Conservation (phyloP, 2,797 vertebrate species). For the Tenualosa thibaudeaui region DNA sequence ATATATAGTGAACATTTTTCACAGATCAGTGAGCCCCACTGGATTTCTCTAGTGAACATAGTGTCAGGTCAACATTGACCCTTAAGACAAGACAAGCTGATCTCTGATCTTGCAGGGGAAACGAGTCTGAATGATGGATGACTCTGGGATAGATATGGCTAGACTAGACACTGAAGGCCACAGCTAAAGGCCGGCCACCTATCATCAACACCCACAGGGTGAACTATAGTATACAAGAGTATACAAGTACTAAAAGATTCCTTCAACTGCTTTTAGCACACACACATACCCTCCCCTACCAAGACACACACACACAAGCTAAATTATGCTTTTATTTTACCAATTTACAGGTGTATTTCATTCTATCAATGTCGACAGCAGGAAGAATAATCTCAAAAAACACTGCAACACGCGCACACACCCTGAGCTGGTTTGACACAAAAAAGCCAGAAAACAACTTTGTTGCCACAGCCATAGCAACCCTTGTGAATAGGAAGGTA, state of each 20-base stretch:
- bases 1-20: not conserved
- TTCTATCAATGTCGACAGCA: too few relatives aligned
- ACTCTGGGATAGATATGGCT: not conserved
- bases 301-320: not conserved
- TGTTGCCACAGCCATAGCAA: constrained; percentile 54
- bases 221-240: not conserved
- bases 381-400: too few relatives aligned
- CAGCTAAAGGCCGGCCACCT: not conserved
- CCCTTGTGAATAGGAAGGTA: constrained; percentile 57
- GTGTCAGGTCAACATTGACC: not conserved
- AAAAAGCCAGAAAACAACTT: constrained; percentile 48
- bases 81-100: not conserved
- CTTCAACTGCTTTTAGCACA: not conserved
- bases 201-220: not conserved
- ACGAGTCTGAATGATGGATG: not conserved
- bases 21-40: not conserved
- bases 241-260: too few relatives aligned
- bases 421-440: not conserved
- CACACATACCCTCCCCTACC: not conserved
- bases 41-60: not conserved
- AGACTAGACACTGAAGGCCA: not conserved
- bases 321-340: too few relatives aligned
- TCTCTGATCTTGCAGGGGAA: not conserved
- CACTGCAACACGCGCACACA: not conserved
- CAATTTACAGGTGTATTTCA: too few relatives aligned